Conservation (phyloP, 2,888 invertebrate genomes). For the Rhagonycha lutea region DNA sequence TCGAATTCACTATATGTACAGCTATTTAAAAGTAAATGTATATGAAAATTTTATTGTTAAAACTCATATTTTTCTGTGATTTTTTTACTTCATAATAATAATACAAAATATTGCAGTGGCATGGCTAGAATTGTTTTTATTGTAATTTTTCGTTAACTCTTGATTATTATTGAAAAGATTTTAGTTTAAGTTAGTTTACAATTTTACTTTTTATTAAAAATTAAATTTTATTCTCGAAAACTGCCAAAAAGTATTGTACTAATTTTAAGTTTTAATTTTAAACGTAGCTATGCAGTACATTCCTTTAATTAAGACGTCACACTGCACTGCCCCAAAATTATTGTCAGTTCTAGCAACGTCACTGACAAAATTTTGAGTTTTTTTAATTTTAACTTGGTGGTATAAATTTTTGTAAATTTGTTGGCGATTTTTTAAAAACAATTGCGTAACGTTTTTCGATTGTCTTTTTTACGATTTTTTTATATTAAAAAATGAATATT, state of each 20-base stretch:
- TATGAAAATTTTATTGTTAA: conserved; percentile 14
- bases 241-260: conserved; percentile 2
- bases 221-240: neutral
- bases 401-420: conserved; percentile 25
- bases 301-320: neutral
- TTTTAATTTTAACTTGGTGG: conserved; percentile 24
- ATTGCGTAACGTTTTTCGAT: conserved; percentile 13
- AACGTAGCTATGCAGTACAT: neutral
- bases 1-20: conserved; percentile 11
- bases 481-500: conserved; percentile 1
- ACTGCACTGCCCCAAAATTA: neutral
- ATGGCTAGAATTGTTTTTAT: conserved; percentile 15
- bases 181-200: neutral
- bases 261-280: neutral
- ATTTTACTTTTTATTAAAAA: neutral
- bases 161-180: neutral
- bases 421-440: conserved; percentile 30
- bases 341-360: conserved; percentile 6
- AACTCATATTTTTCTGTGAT: conserved; percentile 20
- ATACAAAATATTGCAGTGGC: conserved; percentile 5
- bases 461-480: neutral
- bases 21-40: conserved; percentile 22
- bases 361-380: conserved; percentile 23
- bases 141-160: neutral
- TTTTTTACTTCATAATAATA: conserved; percentile 3